These are phyloP conservation scores for Microdon myrmicae DNA, from an alignment of 2,888 invertebrate genomes.

Conservation along the genomic window DNA sequence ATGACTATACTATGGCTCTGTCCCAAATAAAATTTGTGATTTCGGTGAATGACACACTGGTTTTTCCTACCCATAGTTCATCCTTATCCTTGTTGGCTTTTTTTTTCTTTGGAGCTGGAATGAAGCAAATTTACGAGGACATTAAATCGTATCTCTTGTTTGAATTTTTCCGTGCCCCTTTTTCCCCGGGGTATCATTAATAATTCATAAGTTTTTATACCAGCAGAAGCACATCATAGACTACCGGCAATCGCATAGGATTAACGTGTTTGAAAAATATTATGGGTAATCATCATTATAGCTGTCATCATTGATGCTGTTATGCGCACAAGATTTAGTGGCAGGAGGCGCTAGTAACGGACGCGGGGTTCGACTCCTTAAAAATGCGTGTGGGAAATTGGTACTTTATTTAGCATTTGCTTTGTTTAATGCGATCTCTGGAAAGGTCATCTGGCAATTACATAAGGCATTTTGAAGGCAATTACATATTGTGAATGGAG, in stretches of 20 bases:
- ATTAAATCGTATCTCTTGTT: slow-evolving; percentile 29
- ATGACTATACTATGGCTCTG: neutral
- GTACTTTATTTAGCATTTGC: too few relatives aligned
- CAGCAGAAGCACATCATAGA: slow-evolving; percentile 20
- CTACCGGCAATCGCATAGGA: slow-evolving; percentile 17
- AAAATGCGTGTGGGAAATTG: too few relatives aligned
- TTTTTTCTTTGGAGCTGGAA: slow-evolving; percentile 12
- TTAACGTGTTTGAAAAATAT: slow-evolving; percentile 47
- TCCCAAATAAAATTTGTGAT: slow-evolving; percentile 16
- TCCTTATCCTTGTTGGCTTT: too few relatives aligned
- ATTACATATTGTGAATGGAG: too few relatives aligned
- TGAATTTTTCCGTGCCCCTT: slow-evolving; percentile 7
- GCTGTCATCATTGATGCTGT: slow-evolving; percentile 44
- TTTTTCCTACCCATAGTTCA: slow-evolving; percentile 27
- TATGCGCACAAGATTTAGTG: too few relatives aligned
- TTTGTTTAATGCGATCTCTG: too few relatives aligned
- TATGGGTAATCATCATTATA: slow-evolving; percentile 41
- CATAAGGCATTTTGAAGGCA: too few relatives aligned
- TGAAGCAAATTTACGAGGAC: slow-evolving; percentile 25
- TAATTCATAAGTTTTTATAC: slow-evolving; percentile 39
- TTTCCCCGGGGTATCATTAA: slow-evolving; percentile 28
- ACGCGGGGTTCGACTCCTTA: too few relatives aligned
- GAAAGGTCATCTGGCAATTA: too few relatives aligned
- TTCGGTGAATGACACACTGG: slow-evolving; percentile 19
- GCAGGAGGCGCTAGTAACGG: too few relatives aligned